Evolutionary conservation across 2,113 vertebrate genomes (phyloP).

Genomic region (Chroicocephalus ridibundus): DNA sequence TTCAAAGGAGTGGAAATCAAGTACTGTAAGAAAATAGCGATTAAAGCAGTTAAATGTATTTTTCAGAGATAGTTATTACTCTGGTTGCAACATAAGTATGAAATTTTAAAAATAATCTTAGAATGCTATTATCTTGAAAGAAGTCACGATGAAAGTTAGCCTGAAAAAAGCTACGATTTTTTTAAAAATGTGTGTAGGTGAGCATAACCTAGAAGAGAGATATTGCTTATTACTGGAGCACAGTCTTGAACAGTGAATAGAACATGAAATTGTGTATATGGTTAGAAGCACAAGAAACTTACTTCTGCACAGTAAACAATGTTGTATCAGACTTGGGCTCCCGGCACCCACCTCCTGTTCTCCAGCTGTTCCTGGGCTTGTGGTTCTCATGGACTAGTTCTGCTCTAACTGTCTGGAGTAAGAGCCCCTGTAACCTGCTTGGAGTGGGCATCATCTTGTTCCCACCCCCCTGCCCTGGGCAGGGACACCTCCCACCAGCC

Average conservation of each 20-base stretch:
- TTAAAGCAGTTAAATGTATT: not conserved
- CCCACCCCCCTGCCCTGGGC: not conserved
- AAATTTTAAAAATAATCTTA: not conserved
- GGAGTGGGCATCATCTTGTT: not conserved
- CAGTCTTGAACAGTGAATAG: rapidly evolving
- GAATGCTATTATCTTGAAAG: rapidly evolving
- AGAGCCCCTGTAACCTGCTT: no score
- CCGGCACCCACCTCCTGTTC: not conserved
- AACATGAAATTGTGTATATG: no score
- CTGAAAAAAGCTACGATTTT: not conserved
- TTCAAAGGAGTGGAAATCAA: constrained; percentile 31
- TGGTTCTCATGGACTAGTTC: not conserved
- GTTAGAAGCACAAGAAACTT: not conserved
- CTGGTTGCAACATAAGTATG: rapidly evolving
- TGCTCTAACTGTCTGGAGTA: not conserved
- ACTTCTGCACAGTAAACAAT: rapidly evolving
- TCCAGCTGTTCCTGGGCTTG: not conserved
- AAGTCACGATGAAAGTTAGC: rapidly evolving
- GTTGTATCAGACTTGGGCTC: rapidly evolving
- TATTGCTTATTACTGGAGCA: rapidly evolving
- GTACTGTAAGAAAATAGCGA: not conserved
- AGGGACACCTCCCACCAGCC: not conserved
- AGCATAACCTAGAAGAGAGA: not conserved
- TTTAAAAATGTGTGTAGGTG: not conserved
- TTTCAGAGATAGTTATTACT: not conserved